A percentile compares a stretch with the other conserved stretches of the same genome.
phyloP scores from a whole-genome alignment of 53 echinoderm and acorn worm species.

The Echinarachnius parma region DNA sequence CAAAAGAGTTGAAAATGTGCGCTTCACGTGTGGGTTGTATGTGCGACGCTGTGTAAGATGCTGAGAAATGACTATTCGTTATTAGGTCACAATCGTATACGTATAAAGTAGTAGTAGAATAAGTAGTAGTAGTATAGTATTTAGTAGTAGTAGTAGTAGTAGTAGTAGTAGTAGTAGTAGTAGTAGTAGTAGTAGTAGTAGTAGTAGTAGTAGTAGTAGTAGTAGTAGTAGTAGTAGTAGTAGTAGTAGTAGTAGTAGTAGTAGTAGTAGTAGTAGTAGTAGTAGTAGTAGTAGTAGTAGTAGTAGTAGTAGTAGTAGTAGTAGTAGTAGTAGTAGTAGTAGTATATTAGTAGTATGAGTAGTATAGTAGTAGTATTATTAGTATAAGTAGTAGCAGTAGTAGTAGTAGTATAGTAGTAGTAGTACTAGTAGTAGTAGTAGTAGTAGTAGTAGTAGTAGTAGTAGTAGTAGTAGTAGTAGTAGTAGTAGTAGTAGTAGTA shows the following conservation, averaged over 20 bases:
- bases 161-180: too few relatives aligned
- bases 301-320: background rate
- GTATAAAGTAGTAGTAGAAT: too few relatives aligned
- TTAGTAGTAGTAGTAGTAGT: too few relatives aligned
- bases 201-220: background rate
- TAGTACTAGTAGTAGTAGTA: background rate
- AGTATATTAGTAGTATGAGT: background rate
- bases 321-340: background rate
- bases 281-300: background rate
- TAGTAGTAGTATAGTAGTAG: background rate
- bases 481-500: background rate
- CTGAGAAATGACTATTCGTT: too few relatives aligned
- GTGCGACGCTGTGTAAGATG: too few relatives aligned
- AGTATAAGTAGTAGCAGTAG: background rate
- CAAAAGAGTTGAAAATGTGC: too few relatives aligned
- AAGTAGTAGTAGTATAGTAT: too few relatives aligned
- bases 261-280: background rate
- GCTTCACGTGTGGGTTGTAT: too few relatives aligned
- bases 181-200: background rate
- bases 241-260: background rate
- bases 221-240: background rate
- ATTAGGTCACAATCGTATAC: too few relatives aligned
- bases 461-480: background rate
- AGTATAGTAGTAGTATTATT: background rate
- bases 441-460: background rate